Percentiles rank a stretch among this genome's conserved stretches.
phyloP scores from a whole-genome alignment of 2,888 invertebrate species.

The Drosophila niveifrons region DNA sequence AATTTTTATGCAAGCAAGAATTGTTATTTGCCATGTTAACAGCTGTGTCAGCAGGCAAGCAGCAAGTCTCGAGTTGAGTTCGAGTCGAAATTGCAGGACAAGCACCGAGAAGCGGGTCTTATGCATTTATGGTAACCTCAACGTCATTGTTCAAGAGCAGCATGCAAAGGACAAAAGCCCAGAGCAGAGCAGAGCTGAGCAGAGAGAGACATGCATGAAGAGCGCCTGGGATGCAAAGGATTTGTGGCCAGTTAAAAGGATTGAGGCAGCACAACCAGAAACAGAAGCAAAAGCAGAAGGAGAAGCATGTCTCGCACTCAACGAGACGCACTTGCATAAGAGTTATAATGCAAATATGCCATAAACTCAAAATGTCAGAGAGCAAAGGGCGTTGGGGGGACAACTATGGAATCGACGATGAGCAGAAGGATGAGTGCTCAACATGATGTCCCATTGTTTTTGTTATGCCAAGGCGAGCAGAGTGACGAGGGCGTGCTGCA shows the following conservation, averaged over 20 bases:
- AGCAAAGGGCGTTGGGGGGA: constrained; percentile 67
- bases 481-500: constrained; percentile 24
- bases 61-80: constrained; percentile 1
- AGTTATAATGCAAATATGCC: constrained; percentile 77
- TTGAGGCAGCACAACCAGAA: constrained; percentile 10
- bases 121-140: constrained; percentile 58
- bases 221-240: neutral
- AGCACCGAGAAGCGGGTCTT: constrained; percentile 12
- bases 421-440: constrained; percentile 50
- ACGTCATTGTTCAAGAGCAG: constrained; percentile 66
- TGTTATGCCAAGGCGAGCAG: constrained; percentile 27
- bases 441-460: constrained; percentile 59
- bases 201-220: neutral
- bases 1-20: constrained; percentile 52
- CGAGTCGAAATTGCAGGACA: constrained; percentile 6
- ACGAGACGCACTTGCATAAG: constrained; percentile 35
- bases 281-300: neutral
- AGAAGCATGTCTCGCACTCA: constrained; percentile 15
- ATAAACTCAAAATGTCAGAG: constrained; percentile 77
- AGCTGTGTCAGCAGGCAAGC: constrained; percentile 52
- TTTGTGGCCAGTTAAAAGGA: constrained; percentile 27
- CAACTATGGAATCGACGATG: constrained; percentile 13
- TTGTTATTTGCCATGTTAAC: constrained; percentile 67
- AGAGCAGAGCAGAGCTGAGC: constrained; percentile 1
- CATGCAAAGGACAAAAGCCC: constrained; percentile 48